phyloP scores from a whole-genome alignment of 2,797 vertebrate genomes.

The Lutjanus campechanus region DNA sequence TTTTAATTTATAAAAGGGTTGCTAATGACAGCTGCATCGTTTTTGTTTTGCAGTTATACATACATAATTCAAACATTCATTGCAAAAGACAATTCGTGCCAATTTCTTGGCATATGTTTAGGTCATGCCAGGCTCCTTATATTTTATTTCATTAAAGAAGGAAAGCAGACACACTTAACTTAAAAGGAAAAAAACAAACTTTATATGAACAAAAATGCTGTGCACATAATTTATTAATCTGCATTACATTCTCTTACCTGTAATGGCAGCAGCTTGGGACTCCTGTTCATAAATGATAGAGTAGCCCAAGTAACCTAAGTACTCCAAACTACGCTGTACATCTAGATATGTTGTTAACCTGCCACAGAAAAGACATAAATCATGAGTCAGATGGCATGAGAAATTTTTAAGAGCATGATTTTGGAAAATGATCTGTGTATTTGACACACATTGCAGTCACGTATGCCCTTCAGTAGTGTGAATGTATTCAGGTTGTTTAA shows the following conservation, averaged over 20 bases:
- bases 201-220: no score
- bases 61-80: no score
- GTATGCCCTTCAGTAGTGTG: background rate
- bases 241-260: conserved; percentile 82
- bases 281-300: conserved; percentile 98
- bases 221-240: background rate
- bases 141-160: no score
- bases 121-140: no score
- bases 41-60: no score
- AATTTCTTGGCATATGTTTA: no score
- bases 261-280: conserved; percentile 95
- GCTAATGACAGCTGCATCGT: no score
- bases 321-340: conserved; percentile 96
- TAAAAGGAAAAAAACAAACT: no score
- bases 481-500: background rate
- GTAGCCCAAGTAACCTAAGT: conserved; percentile 96
- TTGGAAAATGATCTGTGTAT: background rate
- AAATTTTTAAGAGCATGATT: background rate
- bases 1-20: no score
- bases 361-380: conserved; percentile 23
- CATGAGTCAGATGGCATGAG: background rate
- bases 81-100: no score
- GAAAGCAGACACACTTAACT: no score
- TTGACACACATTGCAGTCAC: background rate
- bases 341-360: conserved; percentile 97